A percentile compares a stretch with the other conserved stretches of the same genome.
Conservation (phyloP, 2,888 invertebrate species). For the Achlya flavicornis region DNA sequence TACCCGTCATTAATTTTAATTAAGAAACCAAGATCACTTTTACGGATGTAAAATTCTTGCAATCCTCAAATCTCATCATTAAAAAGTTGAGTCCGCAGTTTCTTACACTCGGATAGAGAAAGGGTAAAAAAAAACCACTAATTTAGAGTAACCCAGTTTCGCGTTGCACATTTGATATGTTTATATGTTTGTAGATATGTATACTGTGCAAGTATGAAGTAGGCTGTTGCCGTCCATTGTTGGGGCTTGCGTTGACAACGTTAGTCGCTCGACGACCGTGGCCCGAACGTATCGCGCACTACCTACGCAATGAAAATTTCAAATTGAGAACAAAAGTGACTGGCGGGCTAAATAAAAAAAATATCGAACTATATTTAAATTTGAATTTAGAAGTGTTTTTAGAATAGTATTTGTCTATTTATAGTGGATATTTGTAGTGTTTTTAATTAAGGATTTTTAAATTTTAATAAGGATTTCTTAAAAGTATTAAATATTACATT, state of each 20-base stretch:
- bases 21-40: not conserved
- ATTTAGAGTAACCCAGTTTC: slow-evolving; percentile 51
- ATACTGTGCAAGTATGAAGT: slow-evolving; percentile 16
- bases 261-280: slow-evolving; percentile 63
- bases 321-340: slow-evolving; percentile 12
- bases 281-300: slow-evolving; percentile 39
- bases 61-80: slow-evolving; percentile 6
- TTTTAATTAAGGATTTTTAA: not conserved
- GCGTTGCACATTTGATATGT: slow-evolving; percentile 41
- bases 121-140: slow-evolving; percentile 35
- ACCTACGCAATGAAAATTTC: slow-evolving; percentile 21
- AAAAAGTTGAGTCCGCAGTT: slow-evolving; percentile 1
- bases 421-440: not conserved
- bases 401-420: not conserved
- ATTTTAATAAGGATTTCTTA: not conserved
- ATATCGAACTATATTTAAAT: not conserved
- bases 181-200: slow-evolving; percentile 34
- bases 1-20: not conserved
- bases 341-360: slow-evolving; percentile 16
- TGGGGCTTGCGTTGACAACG: slow-evolving; percentile 29
- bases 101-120: slow-evolving; percentile 14
- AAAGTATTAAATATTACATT: not conserved
- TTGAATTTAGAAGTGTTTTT: not conserved
- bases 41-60: not conserved
- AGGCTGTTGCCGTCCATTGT: slow-evolving; percentile 23